Base-by-base conservation (phyloP, 2,797 vertebrate species). In the Sebastes trivittatus region DNA sequence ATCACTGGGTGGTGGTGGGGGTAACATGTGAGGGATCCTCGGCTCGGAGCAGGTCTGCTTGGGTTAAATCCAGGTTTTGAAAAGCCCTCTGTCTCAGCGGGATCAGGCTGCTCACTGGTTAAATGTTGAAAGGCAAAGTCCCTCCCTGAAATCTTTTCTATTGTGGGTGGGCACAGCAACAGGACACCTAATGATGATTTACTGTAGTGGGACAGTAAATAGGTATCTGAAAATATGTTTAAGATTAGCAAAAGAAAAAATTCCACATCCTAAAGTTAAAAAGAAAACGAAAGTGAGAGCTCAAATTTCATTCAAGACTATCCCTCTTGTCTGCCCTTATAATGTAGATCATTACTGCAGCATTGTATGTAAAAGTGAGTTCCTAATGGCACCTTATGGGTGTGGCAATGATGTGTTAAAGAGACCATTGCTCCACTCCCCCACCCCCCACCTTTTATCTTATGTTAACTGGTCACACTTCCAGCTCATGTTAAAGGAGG, bases 151-250 rank as follows among this genome's bases (percentile, higher is more conserved):
- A 20, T 69, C 73, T 72, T 75, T 20, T 42, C 79, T 89, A 1
- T 20, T 77, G 93, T 94, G 92, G 92, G 92, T 93, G 93, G 91
- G 93, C 88, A 86, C 73, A 72, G 62, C 63, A 60, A 69, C 76
- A 23, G 56, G 78, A 81, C 49, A 77, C 72, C 80, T 71, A 64
- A 79, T 49, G 78, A 75, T 77, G 70, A 55, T 80, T 87, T 81
- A 46, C 63, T 27, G n/a, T 23, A 78, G 27, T 14, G 30, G 46
- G 68, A 78, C 38, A 42, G 36, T 38, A 42, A 42, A 42, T 16
- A 42, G 38, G 7, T 42, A 42, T 42, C 38, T 42, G 38, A 42
- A 70, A 14, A 8, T 5, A 23, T 23, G 14, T 27, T 36, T 16
- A 6, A 38, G 7, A 27, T 18, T 3, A 23, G 20, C 4, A 8